Conservation (phyloP, 2,113 vertebrate species). For the Grammomys surdaster region DNA sequence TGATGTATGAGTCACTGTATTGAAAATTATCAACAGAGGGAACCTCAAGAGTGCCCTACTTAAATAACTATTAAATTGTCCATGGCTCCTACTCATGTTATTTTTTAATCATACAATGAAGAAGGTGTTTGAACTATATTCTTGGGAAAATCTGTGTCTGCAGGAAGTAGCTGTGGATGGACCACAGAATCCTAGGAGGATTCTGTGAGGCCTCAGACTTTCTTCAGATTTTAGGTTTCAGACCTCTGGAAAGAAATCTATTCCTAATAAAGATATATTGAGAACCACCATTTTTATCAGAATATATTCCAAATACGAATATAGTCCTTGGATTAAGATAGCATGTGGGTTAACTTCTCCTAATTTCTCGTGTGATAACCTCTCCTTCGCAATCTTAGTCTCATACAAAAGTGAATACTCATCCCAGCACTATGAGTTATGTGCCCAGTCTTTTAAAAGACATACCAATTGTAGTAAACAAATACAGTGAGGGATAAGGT, state of each 20-base stretch:
- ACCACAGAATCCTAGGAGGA: not conserved
- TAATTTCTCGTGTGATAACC: not conserved
- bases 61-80: constrained; percentile 78
- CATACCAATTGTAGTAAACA: not conserved
- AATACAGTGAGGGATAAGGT: not conserved
- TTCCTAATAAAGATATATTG: too few relatives aligned
- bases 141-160: too few relatives aligned
- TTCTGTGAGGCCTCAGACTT: not conserved
- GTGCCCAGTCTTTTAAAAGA: not conserved
- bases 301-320: not conserved
- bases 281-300: not conserved
- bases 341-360: not conserved
- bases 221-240: not conserved
- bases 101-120: not conserved
- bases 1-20: constrained; percentile 74
- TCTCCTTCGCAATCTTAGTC: not conserved
- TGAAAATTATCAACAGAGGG: constrained; percentile 81
- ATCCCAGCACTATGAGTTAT: not conserved
- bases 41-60: constrained; percentile 81
- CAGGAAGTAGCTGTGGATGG: not conserved
- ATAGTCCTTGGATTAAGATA: not conserved
- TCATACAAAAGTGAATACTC: not conserved
- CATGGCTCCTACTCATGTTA: not conserved
- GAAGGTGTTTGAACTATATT: not conserved
- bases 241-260: not conserved